A percentile compares a stretch with the other conserved stretches of the same genome.
These are phyloP conservation scores for Linnaemya vulpina DNA, from an alignment of 2,888 invertebrate species.

Conservation along the genomic window DNA sequence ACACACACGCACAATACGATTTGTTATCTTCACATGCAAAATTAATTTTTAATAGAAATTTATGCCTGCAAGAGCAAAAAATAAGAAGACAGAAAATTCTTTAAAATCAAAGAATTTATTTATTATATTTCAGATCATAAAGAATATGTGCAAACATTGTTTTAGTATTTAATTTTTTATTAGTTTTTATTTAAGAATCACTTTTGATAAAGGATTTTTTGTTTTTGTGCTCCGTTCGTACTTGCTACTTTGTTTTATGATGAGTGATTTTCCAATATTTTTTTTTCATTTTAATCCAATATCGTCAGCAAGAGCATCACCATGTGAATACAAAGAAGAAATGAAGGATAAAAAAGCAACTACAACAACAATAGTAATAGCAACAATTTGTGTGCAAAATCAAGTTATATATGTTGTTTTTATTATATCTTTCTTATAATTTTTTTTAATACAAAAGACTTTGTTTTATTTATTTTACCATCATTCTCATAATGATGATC, in stretches of 20 bases:
- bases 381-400: constrained; percentile 46
- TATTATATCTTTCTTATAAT: constrained; percentile 5
- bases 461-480: constrained; percentile 65
- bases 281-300: constrained; percentile 63
- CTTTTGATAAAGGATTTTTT: constrained; percentile 45
- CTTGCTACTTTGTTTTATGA: constrained; percentile 59
- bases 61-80: not conserved
- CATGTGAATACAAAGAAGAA: constrained; percentile 38
- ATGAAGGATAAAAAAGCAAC: constrained; percentile 15
- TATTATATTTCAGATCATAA: constrained; percentile 33
- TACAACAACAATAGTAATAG: constrained; percentile 14
- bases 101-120: constrained; percentile 55
- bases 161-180: constrained; percentile 51
- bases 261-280: constrained; percentile 62
- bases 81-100: constrained; percentile 12
- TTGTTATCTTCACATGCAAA: constrained; percentile 16
- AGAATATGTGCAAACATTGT: constrained; percentile 19
- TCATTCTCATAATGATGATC: constrained; percentile 58
- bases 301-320: constrained; percentile 36
- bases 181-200: constrained; percentile 57
- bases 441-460: constrained; percentile 52
- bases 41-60: constrained; percentile 50
- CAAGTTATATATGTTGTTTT: constrained; percentile 29
- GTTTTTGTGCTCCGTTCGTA: constrained; percentile 11
- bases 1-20: not conserved